Percentiles rank a stretch among this genome's conserved stretches.
Conservation (phyloP, 2,888 invertebrate genomes). For the Dicyrtoma fusca region DNA sequence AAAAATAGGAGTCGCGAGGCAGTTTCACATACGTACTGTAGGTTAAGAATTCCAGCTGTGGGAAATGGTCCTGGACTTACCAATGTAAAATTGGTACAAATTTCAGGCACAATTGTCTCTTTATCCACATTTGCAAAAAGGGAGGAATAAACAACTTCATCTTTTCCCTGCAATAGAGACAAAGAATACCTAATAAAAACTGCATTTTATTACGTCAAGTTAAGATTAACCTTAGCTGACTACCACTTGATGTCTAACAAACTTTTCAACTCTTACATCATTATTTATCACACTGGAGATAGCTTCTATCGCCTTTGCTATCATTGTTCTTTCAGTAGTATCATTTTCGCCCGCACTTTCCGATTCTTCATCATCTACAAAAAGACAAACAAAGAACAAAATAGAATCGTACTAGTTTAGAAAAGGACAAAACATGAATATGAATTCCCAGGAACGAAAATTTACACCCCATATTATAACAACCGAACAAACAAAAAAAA, state of each 20-base stretch:
- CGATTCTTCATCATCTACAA: slow-evolving; percentile 53
- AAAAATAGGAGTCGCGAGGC: slow-evolving; percentile 89
- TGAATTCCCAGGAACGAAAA: background rate
- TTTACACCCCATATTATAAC: too few relatives aligned
- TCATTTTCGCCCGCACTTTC: slow-evolving; percentile 55
- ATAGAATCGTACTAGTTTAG: too few relatives aligned
- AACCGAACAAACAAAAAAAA: too few relatives aligned
- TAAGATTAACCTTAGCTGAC: too few relatives aligned
- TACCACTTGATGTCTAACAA: too few relatives aligned
- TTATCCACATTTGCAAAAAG: slow-evolving; percentile 56
- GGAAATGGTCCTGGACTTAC: slow-evolving; percentile 78
- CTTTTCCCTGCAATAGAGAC: slow-evolving; percentile 44
- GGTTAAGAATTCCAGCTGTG: slow-evolving; percentile 74
- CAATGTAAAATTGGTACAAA: slow-evolving; percentile 73
- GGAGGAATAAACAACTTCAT: slow-evolving; percentile 52
- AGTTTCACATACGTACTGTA: slow-evolving; percentile 94
- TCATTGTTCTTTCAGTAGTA: slow-evolving; percentile 63
- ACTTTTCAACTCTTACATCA: too few relatives aligned
- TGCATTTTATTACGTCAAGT: too few relatives aligned
- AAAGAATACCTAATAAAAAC: slow-evolving; percentile 16
- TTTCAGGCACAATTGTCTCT: slow-evolving; percentile 66
- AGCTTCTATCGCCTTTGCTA: slow-evolving; percentile 74
- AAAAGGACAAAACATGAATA: background rate
- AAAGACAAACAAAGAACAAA: too few relatives aligned
- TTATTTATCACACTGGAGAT: slow-evolving; percentile 65